Conservation (phyloP, 2,888 invertebrate genomes). For the Phengaris arion region DNA sequence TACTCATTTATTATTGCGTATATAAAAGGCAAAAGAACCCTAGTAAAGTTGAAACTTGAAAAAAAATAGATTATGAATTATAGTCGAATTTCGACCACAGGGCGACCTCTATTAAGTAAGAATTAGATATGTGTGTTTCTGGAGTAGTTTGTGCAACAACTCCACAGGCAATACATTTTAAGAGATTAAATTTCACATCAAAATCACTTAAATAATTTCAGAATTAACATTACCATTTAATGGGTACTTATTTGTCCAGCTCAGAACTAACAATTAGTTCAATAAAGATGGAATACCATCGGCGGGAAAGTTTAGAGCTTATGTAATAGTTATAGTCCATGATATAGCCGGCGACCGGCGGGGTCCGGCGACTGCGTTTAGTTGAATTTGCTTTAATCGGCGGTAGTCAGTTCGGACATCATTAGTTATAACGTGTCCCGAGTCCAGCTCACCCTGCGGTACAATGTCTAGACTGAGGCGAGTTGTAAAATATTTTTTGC, state of each 20-base stretch:
- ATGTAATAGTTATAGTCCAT: slow-evolving; percentile 10
- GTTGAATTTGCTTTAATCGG: slow-evolving; percentile 52
- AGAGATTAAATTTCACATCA: neutral
- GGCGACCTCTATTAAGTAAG: too few relatives aligned
- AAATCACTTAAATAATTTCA: neutral
- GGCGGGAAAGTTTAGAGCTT: slow-evolving; percentile 9
- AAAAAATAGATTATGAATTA: too few relatives aligned
- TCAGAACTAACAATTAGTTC: slow-evolving; percentile 25
- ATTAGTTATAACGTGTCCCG: slow-evolving; percentile 50
- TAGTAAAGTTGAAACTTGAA: too few relatives aligned
- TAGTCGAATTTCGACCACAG: too few relatives aligned
- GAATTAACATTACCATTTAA: neutral
- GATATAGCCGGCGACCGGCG: neutral
- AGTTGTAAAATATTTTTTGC: neutral
- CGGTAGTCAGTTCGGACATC: slow-evolving; percentile 46
- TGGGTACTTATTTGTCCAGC: slow-evolving; percentile 12
- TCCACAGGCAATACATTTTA: neutral
- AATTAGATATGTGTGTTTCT: too few relatives aligned
- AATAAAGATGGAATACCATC: slow-evolving; percentile 13
- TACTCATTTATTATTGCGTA: too few relatives aligned
- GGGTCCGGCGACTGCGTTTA: neutral
- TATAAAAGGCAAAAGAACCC: neutral
- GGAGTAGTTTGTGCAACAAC: too few relatives aligned
- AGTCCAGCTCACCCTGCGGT: slow-evolving; percentile 35
- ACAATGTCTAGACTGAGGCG: slow-evolving; percentile 30